phyloP scores from a whole-genome alignment of 2,113 vertebrate genomes.

The Erythrolamprus reginae region DNA sequence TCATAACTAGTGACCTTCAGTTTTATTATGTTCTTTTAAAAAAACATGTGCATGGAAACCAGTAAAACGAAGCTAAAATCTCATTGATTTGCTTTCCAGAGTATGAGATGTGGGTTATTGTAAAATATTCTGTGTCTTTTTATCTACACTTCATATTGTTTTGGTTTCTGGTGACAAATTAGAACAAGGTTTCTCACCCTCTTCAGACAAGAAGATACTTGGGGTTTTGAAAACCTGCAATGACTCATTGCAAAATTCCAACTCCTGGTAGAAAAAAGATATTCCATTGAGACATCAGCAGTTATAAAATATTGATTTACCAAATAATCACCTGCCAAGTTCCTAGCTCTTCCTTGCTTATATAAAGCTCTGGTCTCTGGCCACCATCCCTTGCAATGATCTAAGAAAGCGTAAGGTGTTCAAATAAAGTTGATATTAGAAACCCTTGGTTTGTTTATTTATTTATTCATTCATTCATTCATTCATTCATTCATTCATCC shows the following conservation, averaged over 20 bases:
- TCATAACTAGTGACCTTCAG: constrained; percentile 18
- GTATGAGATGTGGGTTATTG: background rate
- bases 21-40: background rate
- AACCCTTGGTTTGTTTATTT: too few species aligned
- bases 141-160: background rate
- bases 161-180: constrained; percentile 10
- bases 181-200: background rate
- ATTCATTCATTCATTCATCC: too few species aligned
- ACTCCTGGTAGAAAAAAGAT: background rate
- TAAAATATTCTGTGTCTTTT: background rate
- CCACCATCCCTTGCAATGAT: background rate
- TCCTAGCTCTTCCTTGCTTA: background rate
- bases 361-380: background rate
- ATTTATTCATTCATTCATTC: too few species aligned
- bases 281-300: background rate
- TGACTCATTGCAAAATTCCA: background rate
- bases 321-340: background rate
- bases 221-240: background rate
- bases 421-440: background rate
- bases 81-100: constrained; percentile 25
- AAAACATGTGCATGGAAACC: background rate
- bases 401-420: background rate
- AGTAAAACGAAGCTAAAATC: background rate
- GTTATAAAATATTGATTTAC: background rate
- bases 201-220: background rate